These are phyloP conservation scores for Dryoscopus gambensis DNA, from an alignment of 2,113 vertebrate genomes.

Conservation along the genomic window DNA sequence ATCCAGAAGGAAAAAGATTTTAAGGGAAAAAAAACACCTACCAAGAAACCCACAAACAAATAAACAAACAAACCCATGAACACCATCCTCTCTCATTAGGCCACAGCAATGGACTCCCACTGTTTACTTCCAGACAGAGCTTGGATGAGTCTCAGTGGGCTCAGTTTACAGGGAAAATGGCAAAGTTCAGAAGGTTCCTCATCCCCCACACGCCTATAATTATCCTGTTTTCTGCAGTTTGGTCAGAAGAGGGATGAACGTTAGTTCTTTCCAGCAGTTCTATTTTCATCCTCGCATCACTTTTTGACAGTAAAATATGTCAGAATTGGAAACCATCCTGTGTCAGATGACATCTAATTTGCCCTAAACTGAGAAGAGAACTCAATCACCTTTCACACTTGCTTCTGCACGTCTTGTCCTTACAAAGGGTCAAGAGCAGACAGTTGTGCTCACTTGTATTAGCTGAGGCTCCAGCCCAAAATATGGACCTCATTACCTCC, in stretches of 20 bases:
- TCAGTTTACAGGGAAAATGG: conserved; percentile 9
- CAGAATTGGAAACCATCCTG: not conserved
- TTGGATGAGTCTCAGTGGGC: not conserved
- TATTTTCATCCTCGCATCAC: conserved; percentile 42
- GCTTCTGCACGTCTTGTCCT: not conserved
- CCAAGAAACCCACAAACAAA: not conserved
- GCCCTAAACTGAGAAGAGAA: not conserved
- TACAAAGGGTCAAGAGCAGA: not conserved
- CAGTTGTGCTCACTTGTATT: not conserved
- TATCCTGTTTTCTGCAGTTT: conserved; percentile 42
- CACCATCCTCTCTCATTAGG: not conserved
- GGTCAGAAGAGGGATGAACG: not conserved
- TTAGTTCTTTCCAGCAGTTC: not conserved
- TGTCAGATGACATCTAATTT: conserved; percentile 14
- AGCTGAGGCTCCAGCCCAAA: not conserved
- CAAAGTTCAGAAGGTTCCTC: conserved; percentile 51
- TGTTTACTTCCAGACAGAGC: not conserved
- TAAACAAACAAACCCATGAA: not conserved
- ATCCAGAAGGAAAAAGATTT: not conserved
- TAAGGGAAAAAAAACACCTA: not conserved
- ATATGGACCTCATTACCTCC: not conserved
- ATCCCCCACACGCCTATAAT: conserved; percentile 29
- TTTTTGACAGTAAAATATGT: conserved; percentile 5
- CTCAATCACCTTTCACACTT: not conserved
- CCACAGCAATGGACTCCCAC: not conserved